A percentile compares a stretch with the other conserved stretches of the same genome.
Conservation (phyloP, 2,888 invertebrate genomes). For the Nasonia oneida region DNA sequence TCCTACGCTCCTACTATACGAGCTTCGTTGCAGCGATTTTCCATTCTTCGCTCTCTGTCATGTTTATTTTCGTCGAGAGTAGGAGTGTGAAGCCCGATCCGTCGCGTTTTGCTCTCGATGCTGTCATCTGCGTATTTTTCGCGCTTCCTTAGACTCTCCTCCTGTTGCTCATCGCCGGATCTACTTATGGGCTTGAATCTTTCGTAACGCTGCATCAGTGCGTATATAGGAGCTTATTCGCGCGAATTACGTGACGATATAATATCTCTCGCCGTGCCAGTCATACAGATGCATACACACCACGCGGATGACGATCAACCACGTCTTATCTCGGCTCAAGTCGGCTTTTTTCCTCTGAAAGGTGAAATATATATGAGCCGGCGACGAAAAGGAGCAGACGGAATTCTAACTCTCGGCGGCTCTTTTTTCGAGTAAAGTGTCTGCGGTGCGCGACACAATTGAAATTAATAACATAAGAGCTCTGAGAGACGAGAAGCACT, state of each 20-base stretch:
- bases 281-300: too few species aligned
- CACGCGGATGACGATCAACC: too few species aligned
- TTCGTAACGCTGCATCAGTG: background rate
- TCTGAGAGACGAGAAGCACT: background rate
- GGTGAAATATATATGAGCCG: too few species aligned
- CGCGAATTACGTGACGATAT: constrained; percentile 52
- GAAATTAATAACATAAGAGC: constrained; percentile 29
- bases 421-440: constrained; percentile 9
- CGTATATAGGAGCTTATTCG: background rate
- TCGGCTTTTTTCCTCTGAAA: too few species aligned
- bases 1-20: background rate
- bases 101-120: background rate
- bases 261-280: background rate
- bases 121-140: background rate
- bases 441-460: constrained; percentile 10
- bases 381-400: background rate
- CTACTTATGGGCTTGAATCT: background rate
- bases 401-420: background rate
- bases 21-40: background rate
- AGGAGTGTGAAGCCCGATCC: background rate
- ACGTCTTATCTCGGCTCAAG: too few species aligned
- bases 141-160: background rate
- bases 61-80: constrained; percentile 47
- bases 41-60: constrained; percentile 53
- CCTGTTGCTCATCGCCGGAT: background rate